Evolutionary conservation across 2,113 vertebrate genomes (phyloP), one percentile per base, ranked within the genome.

Genomic region (Trematomus loennbergii): DNA sequence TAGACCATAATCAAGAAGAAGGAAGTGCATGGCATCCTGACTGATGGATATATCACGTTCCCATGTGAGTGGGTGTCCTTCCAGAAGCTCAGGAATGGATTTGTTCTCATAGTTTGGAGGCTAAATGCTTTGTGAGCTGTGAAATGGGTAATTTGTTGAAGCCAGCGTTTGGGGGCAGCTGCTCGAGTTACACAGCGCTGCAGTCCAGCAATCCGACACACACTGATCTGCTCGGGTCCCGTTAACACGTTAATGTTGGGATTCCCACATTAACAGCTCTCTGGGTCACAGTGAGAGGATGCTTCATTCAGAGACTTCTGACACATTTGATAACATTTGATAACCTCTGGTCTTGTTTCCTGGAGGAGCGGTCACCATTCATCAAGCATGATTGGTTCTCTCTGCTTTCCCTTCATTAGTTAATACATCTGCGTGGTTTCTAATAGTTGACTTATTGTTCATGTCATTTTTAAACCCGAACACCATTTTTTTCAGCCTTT

Each of bases 121-220:
- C 70, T 81, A 89, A 89, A 85, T 81, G 84, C 84, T 92, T 91
- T 93, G 91, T 73, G 89, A 76, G 86, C 82, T 93, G 89, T 93
- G 91, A 94, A 92, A 91, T 87, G 84, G 81, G 67, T 92, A 29
- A 89, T 91, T 88, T 88, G 87, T 92, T 78, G 75, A 76, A 85
- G 83, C 76, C 67, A n/a, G 75, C 45, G 72, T 82, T 89, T 48
- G 71, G 72, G 79, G 81, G 88, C 93, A 93, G 93, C 93, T 94
- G 93, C 81, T 60, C 33, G 36, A 74, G 72, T 91, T 81, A 77
- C 68, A 64, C 79, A 83, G 79, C 61, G 69, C 81, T 85, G 81
- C 78, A 4, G 72, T 87, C 83, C 87, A 91, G 81, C 87, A 73
- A 90, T 89, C 82, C 76, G 87, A 92, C 89, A 92, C 91, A 90